Percentiles rank a stretch among this genome's conserved stretches.
phyloP scores from a whole-genome alignment of 2,113 vertebrate genomes.

The Barbus barbus region DNA sequence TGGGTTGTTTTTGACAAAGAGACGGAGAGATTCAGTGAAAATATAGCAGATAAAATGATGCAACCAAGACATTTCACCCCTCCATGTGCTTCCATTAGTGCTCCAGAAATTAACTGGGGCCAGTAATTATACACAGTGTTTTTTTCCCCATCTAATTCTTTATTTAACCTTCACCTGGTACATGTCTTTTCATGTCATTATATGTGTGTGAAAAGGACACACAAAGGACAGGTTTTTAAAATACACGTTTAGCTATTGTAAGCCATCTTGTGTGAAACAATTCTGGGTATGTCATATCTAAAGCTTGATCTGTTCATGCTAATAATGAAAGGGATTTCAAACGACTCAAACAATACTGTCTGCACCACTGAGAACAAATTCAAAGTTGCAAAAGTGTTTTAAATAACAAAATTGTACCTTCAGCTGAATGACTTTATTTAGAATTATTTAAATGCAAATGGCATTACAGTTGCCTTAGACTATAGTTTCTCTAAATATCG shows the following conservation, averaged over 20 bases:
- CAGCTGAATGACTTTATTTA: conserved; percentile 3
- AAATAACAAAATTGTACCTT: not conserved
- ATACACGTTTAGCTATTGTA: conserved; percentile 32
- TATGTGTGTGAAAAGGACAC: conserved; percentile 51
- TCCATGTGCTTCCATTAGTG: conserved; percentile 56
- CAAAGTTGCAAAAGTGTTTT: not conserved
- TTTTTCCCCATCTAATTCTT: conserved; percentile 54
- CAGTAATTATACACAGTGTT: conserved; percentile 52
- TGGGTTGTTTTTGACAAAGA: conserved; percentile 50
- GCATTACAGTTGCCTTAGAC: not conserved
- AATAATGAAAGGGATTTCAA: not conserved
- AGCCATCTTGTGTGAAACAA: conserved; percentile 23
- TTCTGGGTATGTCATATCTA: conserved; percentile 6
- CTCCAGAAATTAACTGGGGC: conserved; percentile 53
- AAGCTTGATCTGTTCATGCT: not conserved
- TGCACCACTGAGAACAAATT: not conserved
- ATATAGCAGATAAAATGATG: conserved; percentile 46
- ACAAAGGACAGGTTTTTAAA: conserved; percentile 31
- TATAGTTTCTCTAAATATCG: not conserved
- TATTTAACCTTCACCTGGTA: conserved; percentile 58
- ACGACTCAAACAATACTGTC: not conserved
- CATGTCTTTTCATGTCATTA: conserved; percentile 54
- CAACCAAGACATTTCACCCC: conserved; percentile 56
- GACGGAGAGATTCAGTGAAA: conserved; percentile 43
- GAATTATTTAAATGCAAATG: not conserved